phyloP scores from a whole-genome alignment of 2,113 vertebrate genomes.

The Phalacrocorax carbo region DNA sequence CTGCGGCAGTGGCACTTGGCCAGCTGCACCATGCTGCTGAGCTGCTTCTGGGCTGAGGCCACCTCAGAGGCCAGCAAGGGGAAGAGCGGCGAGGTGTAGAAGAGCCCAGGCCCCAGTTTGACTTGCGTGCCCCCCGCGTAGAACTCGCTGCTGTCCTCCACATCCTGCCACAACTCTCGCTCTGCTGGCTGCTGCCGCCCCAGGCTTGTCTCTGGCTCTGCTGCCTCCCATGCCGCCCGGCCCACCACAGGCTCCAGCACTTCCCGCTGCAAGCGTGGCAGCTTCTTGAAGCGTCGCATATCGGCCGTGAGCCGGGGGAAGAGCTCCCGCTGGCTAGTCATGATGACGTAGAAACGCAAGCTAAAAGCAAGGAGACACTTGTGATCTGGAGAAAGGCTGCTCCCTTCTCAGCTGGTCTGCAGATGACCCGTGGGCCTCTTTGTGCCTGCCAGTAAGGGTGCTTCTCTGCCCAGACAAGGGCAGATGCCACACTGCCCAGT shows the following conservation, averaged over 20 bases:
- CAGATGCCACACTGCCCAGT: too few species aligned
- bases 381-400: neutral
- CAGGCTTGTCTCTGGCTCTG: neutral
- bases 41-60: slow-evolving; percentile 82
- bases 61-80: slow-evolving; percentile 90
- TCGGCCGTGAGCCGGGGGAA: slow-evolving; percentile 94
- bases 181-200: slow-evolving; percentile 38
- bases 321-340: slow-evolving; percentile 95
- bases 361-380: slow-evolving; percentile 60
- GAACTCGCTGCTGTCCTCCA: slow-evolving; percentile 73
- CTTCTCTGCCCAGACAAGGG: neutral
- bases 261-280: slow-evolving; percentile 87
- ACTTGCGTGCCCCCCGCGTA: slow-evolving; percentile 52
- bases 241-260: slow-evolving; percentile 69
- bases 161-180: slow-evolving; percentile 80
- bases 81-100: slow-evolving; percentile 83
- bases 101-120: slow-evolving; percentile 69
- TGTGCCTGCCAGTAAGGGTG: neutral
- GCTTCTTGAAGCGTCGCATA: slow-evolving; percentile 92
- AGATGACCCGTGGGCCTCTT: neutral
- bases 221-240: slow-evolving; percentile 54
- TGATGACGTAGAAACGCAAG: slow-evolving; percentile 91
- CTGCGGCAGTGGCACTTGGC: slow-evolving; percentile 96
- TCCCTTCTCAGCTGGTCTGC: neutral
- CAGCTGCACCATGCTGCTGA: slow-evolving; percentile 88